phyloP scores from a whole-genome alignment of 2,888 invertebrate genomes.

The Argyresthia albistria region DNA sequence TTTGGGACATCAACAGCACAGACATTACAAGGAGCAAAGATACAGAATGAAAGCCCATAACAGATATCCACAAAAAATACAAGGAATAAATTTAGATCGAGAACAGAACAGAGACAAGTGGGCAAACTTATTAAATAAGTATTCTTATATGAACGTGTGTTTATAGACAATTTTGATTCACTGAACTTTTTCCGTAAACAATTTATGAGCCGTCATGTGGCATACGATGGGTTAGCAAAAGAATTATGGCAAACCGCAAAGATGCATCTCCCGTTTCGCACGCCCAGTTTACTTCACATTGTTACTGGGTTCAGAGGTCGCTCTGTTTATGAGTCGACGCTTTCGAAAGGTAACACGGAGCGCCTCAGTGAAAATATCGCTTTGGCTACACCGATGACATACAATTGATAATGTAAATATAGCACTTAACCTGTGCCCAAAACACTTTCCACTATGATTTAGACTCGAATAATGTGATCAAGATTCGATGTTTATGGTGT shows the following conservation, averaged over 20 bases:
- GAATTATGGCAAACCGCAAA: slow-evolving; percentile 59
- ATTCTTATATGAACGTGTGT: too few species aligned
- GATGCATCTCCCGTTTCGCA: slow-evolving; percentile 67
- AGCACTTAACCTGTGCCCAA: slow-evolving; percentile 44
- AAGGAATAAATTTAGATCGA: too few species aligned
- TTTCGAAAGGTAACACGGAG: slow-evolving; percentile 67
- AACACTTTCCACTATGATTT: slow-evolving; percentile 30
- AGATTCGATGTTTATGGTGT: slow-evolving; percentile 19
- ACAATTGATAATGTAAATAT: slow-evolving; percentile 67
- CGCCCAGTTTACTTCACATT: slow-evolving; percentile 55
- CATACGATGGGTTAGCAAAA: slow-evolving; percentile 45
- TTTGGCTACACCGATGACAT: slow-evolving; percentile 53
- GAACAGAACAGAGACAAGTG: too few species aligned
- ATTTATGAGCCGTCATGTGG: slow-evolving; percentile 25
- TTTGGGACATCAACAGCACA: too few species aligned
- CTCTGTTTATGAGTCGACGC: slow-evolving; percentile 65
- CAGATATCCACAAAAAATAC: too few species aligned
- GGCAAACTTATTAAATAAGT: too few species aligned
- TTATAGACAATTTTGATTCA: too few species aligned
- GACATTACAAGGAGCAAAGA: too few species aligned
- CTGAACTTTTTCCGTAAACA: too few species aligned
- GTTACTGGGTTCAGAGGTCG: slow-evolving; percentile 70
- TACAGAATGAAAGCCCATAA: too few species aligned
- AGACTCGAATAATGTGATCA: slow-evolving; percentile 26
- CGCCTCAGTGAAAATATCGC: slow-evolving; percentile 58